Evolutionary conservation across 2,797 vertebrate genomes (phyloP), one percentile per base, ranked within the genome.

Genomic region (Brachyalestes nurse): DNA sequence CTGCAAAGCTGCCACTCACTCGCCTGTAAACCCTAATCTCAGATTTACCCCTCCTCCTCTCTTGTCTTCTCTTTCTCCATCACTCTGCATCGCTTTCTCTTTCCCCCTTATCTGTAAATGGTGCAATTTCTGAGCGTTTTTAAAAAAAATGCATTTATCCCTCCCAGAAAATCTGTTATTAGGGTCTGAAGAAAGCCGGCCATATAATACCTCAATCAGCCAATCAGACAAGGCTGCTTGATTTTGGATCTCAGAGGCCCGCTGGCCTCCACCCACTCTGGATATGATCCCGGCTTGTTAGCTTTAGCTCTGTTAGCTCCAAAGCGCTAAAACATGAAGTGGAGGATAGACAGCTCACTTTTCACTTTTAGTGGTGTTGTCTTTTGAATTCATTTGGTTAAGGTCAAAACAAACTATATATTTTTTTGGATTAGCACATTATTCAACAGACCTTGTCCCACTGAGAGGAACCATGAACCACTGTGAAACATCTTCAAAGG

Each of bases 1-100:
- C 90, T 89, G 90, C 90, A 93, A 94, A 93, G 92, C 93, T 93
- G 91, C 89, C 88, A 90, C 90, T 90, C 89, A 42, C 12, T 9
- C 40, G 0, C 78, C 88, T 90, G 91, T 94, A 94, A 94, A 94
- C 92, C 94, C 92, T 95, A 94, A 95, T 95, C 93, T 94, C 93
- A 94, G 93, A 94, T 94, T 94, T 94, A 93, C 89, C 92, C 81
- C 88, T 88, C 88, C 87, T 90, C 84, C 86, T 90, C 84, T 74
- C 80, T 85, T 83, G 82, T 88, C 87, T 86, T 84, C 85, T 86
- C 82, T 51, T 3, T 55, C 34, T 47, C 34, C 55, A 60, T 23
- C 62, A 16, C 42, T 60, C 66, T 60, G 13, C 25, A 38, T 45
- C 75, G 67, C 42, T n/a, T 10, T 60, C 7, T 17, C 47, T 40